A percentile compares a stretch with the other conserved stretches of the same genome.
Conservation (phyloP, 2,797 vertebrate genomes). For the Argyrosomus regius region DNA sequence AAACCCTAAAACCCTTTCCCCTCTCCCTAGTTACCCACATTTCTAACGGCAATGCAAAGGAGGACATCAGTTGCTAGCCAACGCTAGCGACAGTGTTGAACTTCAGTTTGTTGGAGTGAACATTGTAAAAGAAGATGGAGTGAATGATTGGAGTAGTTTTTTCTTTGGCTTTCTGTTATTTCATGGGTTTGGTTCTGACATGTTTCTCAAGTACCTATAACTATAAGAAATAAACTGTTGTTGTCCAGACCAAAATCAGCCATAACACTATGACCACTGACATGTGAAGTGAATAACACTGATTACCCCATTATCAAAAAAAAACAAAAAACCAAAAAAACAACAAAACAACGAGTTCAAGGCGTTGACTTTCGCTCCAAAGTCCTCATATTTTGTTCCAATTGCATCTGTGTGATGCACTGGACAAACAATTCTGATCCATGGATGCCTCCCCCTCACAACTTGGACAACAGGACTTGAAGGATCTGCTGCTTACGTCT, state of each 20-base stretch:
- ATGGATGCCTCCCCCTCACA: too few relatives aligned
- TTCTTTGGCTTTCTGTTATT: neutral
- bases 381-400: too few relatives aligned
- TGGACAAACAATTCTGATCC: too few relatives aligned
- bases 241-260: neutral
- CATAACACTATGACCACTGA: too few relatives aligned
- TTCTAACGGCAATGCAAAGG: conserved; percentile 41
- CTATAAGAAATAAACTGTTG: neutral
- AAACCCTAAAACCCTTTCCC: conserved; percentile 40
- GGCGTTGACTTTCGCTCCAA: too few relatives aligned
- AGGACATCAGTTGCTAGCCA: conserved; percentile 66
- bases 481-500: too few relatives aligned
- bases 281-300: too few relatives aligned
- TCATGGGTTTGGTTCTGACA: neutral
- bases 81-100: conserved; percentile 48
- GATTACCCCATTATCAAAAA: too few relatives aligned
- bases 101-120: conserved; percentile 39
- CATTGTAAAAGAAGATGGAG: conserved; percentile 17
- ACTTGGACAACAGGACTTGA: too few relatives aligned
- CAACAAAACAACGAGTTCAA: too few relatives aligned
- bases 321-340: too few relatives aligned
- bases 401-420: too few relatives aligned
- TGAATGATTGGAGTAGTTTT: neutral
- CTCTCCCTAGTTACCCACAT: conserved; percentile 40
- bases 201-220: neutral